phyloP scores from a whole-genome alignment of 2,797 vertebrate species.

The Labroides dimidiatus region DNA sequence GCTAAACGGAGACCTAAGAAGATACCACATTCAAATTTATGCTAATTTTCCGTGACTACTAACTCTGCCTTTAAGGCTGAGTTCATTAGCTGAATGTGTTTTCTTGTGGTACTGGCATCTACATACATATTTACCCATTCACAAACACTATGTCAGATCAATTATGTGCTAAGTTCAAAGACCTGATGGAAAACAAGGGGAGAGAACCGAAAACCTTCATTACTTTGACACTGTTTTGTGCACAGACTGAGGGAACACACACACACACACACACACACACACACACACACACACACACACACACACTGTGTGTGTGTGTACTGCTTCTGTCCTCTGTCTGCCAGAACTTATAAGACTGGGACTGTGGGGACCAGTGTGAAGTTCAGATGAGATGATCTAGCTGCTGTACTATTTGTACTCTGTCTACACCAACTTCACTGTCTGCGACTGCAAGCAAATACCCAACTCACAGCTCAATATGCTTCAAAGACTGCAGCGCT shows the following conservation, averaged over 20 bases:
- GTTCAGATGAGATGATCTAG: conserved; percentile 50
- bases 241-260: neutral
- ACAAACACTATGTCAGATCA: no score
- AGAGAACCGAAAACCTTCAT: no score
- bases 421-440: conserved; percentile 40
- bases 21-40: no score
- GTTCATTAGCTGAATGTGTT: no score
- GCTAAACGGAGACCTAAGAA: no score
- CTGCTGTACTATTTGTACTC: conserved; percentile 55
- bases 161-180: no score
- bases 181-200: no score
- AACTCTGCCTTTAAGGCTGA: no score
- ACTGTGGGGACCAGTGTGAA: conserved; percentile 49
- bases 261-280: conserved; percentile 10
- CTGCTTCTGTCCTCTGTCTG: conserved; percentile 37
- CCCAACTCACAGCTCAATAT: conserved; percentile 46
- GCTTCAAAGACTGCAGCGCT: conserved; percentile 37
- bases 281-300: conserved; percentile 11
- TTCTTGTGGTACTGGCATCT: neutral
- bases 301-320: conserved; percentile 3
- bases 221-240: no score
- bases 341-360: conserved; percentile 45
- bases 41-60: no score
- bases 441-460: conserved; percentile 50
- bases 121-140: no score